Conservation (phyloP, 2,797 vertebrate species). For the Oophaga sylvatica region DNA sequence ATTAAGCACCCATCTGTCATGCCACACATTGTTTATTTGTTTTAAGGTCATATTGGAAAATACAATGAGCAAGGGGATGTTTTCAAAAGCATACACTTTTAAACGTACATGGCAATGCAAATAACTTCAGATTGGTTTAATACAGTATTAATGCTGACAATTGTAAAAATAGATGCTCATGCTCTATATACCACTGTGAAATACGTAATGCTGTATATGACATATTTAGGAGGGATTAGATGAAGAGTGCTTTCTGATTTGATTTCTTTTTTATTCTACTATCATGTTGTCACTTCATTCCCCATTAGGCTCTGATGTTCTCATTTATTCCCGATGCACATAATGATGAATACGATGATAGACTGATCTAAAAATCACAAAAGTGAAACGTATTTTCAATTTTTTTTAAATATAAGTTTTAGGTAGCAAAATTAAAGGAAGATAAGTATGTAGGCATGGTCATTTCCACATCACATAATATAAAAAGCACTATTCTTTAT, state of each 20-base stretch:
- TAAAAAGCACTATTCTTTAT: background rate
- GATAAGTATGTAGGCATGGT: background rate
- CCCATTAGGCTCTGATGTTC: background rate
- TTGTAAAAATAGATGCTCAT: too few relatives aligned
- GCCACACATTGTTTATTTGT: conserved; percentile 5
- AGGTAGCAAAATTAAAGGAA: background rate
- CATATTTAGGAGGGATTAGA: background rate
- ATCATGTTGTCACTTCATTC: background rate
- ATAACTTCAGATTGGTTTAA: background rate
- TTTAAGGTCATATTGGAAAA: conserved; percentile 22
- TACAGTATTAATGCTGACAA: background rate
- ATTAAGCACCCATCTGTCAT: conserved; percentile 33
- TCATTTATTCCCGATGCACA: background rate
- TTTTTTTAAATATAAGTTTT: background rate
- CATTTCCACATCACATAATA: background rate
- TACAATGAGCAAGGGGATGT: background rate
- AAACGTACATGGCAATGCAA: background rate
- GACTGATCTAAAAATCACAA: background rate
- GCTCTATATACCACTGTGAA: background rate
- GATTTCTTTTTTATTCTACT: background rate
- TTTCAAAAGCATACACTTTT: background rate
- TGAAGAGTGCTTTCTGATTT: background rate
- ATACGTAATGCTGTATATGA: background rate
- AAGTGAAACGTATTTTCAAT: background rate
- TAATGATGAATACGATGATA: background rate